A percentile compares a stretch with the other conserved stretches of the same genome.
These are phyloP conservation scores for Emydocephalus ijimae DNA, from an alignment of 2,113 vertebrate species.

Conservation along the genomic window DNA sequence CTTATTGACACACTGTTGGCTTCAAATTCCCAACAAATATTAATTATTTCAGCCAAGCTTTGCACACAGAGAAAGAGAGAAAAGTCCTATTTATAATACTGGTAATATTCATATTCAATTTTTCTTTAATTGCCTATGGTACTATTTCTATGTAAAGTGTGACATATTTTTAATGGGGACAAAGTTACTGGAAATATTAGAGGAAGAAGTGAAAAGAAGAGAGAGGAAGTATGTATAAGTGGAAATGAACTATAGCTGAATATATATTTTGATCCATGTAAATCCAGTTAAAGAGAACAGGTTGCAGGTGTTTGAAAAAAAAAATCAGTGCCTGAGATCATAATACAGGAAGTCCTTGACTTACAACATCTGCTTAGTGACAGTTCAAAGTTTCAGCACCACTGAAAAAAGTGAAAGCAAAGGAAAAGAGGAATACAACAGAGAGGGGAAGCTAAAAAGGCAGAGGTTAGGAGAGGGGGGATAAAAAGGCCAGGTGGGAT, in stretches of 20 bases:
- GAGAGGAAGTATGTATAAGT: not conserved
- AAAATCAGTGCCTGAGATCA: not conserved
- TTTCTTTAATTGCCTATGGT: not conserved
- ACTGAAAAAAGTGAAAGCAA: not conserved
- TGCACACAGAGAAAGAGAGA: not conserved
- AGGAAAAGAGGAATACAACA: no score
- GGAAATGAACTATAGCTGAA: not conserved
- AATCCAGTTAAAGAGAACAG: not conserved
- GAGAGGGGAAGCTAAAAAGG: no score
- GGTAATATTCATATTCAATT: not conserved
- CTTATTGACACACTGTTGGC: constrained; percentile 11
- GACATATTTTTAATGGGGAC: not conserved
- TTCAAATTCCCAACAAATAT: constrained; percentile 16
- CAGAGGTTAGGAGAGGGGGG: no score
- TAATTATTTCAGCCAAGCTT: constrained; percentile 13
- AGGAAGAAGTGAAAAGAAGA: not conserved
- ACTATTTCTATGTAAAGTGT: not conserved
- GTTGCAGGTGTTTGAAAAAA: not conserved
- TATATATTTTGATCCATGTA: not conserved
- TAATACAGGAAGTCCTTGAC: not conserved
- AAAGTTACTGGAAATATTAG: not conserved
- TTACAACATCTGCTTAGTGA: not conserved
- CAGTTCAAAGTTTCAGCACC: not conserved
- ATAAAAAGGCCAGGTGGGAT: no score
- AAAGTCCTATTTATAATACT: not conserved